Evolutionary conservation across 2,888 invertebrate species (phyloP), one percentile per base, ranked within the genome.

Genomic region (Agrenia bidenticulata): DNA sequence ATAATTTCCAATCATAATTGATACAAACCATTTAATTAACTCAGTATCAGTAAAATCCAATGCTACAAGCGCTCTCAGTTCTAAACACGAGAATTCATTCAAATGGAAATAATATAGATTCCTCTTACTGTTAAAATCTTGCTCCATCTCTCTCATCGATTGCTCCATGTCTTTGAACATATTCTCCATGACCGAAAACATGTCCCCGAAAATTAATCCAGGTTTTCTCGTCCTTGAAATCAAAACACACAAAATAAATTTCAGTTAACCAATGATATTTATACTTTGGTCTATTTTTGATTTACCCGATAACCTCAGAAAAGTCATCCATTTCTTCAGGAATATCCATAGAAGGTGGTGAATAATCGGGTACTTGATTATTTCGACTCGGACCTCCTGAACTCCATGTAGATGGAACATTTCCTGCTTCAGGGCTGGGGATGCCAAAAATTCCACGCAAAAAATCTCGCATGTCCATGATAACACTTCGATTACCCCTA

Each of bases 91-190:
- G n/a, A n/a, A n/a, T n/a, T n/a, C n/a, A n/a, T n/a, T n/a, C n/a
- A n/a, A n/a, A n/a, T n/a, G n/a, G n/a, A n/a, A n/a, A n/a, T n/a
- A n/a, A n/a, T n/a, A n/a, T n/a, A n/a, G n/a, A n/a, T 39, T 39
- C 15, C 7, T 32, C 54, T 26, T 59, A 64, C 65, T 41, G n/a
- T 37, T 37, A 56, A 65, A 65, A 32, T 57, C 37, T 41, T 53
- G 13, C 9, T 65, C 65, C 32, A 65, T 24, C 13, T 65, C 65
- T 26, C 32, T 23, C 50, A 61, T 55, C 11, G 57, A 57, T n/a
- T 61, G 56, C 24, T 65, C 65, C 65, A 65, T 65, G 15, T 65
- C 65, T 7, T 37, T 19, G 21, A 65, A 61, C 61, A 65, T 57
- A 24, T 65, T 51, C 5, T 55, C 61, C 61, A 65, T 61, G 21